Conservation (phyloP, 2,113 vertebrate species). For the Catharus fuscescens region DNA sequence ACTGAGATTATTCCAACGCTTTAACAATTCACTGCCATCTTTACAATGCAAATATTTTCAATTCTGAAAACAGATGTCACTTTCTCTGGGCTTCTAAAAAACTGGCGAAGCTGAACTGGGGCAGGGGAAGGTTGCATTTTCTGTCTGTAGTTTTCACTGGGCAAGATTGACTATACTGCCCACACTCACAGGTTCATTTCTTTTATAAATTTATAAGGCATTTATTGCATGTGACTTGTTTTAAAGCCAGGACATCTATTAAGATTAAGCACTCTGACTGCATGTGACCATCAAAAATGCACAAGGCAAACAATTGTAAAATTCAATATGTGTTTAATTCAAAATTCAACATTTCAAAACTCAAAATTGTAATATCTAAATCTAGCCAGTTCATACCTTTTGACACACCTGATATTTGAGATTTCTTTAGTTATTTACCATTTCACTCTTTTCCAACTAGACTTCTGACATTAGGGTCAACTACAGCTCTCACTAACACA, state of each 20-base stretch:
- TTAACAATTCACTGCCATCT: background rate
- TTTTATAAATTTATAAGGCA: background rate
- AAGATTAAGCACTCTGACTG: background rate
- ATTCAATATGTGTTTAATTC: background rate
- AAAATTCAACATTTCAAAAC: background rate
- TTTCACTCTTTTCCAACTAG: background rate
- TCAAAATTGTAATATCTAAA: background rate
- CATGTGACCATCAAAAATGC: background rate
- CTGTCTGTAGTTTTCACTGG: background rate
- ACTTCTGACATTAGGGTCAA: background rate
- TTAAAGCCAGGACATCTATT: background rate
- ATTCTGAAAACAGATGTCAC: background rate
- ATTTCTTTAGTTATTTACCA: background rate
- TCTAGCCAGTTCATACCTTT: background rate
- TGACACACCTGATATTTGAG: background rate
- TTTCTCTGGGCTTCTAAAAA: background rate
- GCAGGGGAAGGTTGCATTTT: background rate
- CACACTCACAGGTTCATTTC: background rate
- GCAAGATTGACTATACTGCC: background rate
- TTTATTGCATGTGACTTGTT: background rate
- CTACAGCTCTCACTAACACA: background rate
- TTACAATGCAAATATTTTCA: background rate
- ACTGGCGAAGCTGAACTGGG: background rate
- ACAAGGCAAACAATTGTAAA: background rate
- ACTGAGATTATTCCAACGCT: background rate